Conservation (phyloP, 2,888 invertebrate species). For the Sericinus montela region DNA sequence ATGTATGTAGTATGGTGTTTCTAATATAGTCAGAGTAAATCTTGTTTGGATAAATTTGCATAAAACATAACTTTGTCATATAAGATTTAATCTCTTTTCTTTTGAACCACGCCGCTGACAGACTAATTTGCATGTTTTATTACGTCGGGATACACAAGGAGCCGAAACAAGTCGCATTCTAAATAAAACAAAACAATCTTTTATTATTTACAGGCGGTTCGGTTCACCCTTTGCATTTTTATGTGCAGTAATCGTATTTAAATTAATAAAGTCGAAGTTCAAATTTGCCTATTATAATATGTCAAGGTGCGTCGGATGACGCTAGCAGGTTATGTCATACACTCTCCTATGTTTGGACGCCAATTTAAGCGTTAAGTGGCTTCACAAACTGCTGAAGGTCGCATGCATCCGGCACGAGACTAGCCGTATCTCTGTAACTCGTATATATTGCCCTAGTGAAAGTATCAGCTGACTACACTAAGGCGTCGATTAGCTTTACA, state of each 20-base stretch:
- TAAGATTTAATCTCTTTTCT: too few species aligned
- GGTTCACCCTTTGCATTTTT: neutral
- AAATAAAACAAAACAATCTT: neutral
- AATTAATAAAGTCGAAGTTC: slow-evolving; percentile 15
- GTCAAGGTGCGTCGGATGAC: slow-evolving; percentile 69
- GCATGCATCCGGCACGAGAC: slow-evolving; percentile 50
- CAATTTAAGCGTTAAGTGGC: slow-evolving; percentile 60
- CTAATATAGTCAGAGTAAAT: too few species aligned
- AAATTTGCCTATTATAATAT: slow-evolving; percentile 25
- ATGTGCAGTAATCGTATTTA: slow-evolving; percentile 7
- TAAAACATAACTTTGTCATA: too few species aligned
- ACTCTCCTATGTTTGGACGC: slow-evolving; percentile 44
- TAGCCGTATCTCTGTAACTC: slow-evolving; percentile 2
- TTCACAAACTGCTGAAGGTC: slow-evolving; percentile 61
- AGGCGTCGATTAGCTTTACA: neutral
- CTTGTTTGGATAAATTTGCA: too few species aligned
- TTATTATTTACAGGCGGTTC: too few species aligned
- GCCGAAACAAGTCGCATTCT: neutral
- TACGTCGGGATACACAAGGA: neutral
- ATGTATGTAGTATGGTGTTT: too few species aligned
- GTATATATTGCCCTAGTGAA: slow-evolving; percentile 36
- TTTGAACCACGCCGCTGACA: neutral
- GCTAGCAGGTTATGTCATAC: slow-evolving; percentile 66
- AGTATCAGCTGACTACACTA: slow-evolving; percentile 31
- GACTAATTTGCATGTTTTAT: slow-evolving; percentile 7